Conservation (phyloP, 2,113 vertebrate species). For the Silurus asotus region DNA sequence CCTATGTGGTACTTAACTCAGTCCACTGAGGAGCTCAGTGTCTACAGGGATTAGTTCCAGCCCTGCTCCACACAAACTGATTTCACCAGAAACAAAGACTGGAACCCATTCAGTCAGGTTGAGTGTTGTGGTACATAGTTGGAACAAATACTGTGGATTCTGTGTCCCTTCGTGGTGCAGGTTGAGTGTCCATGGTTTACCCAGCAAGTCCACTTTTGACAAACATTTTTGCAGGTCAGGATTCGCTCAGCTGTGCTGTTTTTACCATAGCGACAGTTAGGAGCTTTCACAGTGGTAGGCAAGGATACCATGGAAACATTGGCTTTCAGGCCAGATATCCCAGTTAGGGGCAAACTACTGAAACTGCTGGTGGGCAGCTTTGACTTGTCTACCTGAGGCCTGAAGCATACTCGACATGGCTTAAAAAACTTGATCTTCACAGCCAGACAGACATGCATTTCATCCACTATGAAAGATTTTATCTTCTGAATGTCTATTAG, state of each 20-base stretch:
- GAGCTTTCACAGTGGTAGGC: constrained; percentile 21
- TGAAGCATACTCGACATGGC: constrained; percentile 19
- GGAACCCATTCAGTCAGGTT: constrained; percentile 3
- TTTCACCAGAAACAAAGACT: constrained; percentile 15
- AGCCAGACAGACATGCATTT: constrained; percentile 16
- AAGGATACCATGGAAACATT: constrained; percentile 43
- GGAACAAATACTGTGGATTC: constrained; percentile 30
- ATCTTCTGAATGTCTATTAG: constrained; percentile 34
- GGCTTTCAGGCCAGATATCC: constrained; percentile 33
- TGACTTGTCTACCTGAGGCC: constrained; percentile 32
- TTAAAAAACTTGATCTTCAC: constrained; percentile 17
- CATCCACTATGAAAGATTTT: constrained; percentile 36
- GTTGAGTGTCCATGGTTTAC: background rate
- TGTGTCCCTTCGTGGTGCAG: constrained; percentile 10
- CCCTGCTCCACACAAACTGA: constrained; percentile 27
- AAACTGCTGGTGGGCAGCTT: constrained; percentile 33
- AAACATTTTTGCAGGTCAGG: background rate
- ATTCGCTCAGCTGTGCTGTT: constrained; percentile 16
- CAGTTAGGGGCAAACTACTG: constrained; percentile 31
- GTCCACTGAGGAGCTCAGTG: constrained; percentile 16
- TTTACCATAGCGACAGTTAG: constrained; percentile 27
- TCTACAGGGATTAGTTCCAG: constrained; percentile 29
- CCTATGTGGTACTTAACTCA: constrained; percentile 1
- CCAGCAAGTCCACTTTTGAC: background rate
- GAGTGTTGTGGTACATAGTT: constrained; percentile 34